Base-by-base conservation (phyloP, 2,888 invertebrate genomes). In the Amorpha juglandis region DNA sequence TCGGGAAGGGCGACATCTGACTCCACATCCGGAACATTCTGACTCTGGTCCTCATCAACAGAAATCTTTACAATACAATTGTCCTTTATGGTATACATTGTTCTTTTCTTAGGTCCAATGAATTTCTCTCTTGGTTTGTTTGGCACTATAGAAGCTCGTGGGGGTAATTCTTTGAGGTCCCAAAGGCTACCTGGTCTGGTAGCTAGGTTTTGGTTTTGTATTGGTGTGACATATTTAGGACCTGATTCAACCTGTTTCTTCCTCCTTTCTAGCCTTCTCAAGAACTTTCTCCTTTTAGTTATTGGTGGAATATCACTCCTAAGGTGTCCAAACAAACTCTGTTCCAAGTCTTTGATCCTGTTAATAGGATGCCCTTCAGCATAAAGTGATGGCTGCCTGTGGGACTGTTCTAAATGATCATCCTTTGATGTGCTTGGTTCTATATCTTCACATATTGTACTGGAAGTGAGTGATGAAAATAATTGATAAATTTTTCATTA, bases 291-390 rank as follows among this genome's bases (percentile, higher is more conserved):
- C 35, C 92, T 75, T 73, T 93, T 94, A 2, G 86, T 87, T 0
- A 92, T 77, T 9, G 92, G 86, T 51, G 91, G 78, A n/a, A 88
- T 81, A 14, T 90, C 87, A 55, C 81, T 77, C 69, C 84, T 82
- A n/a, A 93, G 77, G 72, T 94, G 90, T 0, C 89, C 87, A 75
- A 94, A 94, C 63, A 94, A 70, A 53, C 90, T 85, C 62, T 90
- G 76, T 76, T 94, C 94, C 19, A 95, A 75, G 63, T 92, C 83
- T 73, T 92, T 90, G 4, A 95, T 76, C 52, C 90, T 82, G 75
- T 95, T 91, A 81, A 95, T 94, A 14, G 95, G 95, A 72, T 94
- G 94, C 6, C 88, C 89, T 45, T 88, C 83, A 0, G 91, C 89
- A 65, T 90, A 91, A 63, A 75, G 86, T 64, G 78, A 72, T 65